Conservation (phyloP, 2,797 vertebrate species). For the Hippoglossus hippoglossus region DNA sequence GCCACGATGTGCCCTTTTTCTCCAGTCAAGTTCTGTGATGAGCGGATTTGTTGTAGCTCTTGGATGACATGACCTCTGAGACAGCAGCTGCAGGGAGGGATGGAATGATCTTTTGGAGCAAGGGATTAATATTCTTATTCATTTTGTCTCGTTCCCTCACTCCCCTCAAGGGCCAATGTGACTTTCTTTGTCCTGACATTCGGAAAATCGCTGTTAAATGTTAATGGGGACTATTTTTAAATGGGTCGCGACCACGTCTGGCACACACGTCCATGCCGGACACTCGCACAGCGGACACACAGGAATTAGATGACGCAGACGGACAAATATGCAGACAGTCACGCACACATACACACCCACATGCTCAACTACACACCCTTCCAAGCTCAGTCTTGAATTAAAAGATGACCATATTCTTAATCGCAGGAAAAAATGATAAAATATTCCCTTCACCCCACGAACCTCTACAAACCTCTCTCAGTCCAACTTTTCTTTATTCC, state of each 20-base stretch:
- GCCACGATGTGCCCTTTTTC: constrained; percentile 61
- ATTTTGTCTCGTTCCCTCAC: constrained; percentile 60
- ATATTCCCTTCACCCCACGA: background rate
- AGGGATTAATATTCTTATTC: constrained; percentile 75
- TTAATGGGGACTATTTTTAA: constrained; percentile 80
- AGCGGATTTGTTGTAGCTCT: constrained; percentile 72
- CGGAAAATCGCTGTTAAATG: constrained; percentile 77
- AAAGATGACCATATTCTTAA: background rate
- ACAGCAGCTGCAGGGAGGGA: constrained; percentile 56
- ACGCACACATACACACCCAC: background rate
- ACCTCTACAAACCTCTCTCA: constrained; percentile 14
- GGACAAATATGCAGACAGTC: background rate
- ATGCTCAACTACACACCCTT: background rate
- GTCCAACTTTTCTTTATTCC: constrained; percentile 15
- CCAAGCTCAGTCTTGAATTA: constrained; percentile 3
- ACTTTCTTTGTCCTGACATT: constrained; percentile 75
- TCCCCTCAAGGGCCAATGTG: constrained; percentile 62
- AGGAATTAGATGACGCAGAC: constrained; percentile 8
- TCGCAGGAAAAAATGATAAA: constrained; percentile 11
- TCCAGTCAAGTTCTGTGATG: constrained; percentile 61
- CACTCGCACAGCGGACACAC: constrained; percentile 19
- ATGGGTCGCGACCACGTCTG: constrained; percentile 64
- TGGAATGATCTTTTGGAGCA: constrained; percentile 69
- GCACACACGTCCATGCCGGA: constrained; percentile 27
- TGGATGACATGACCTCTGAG: constrained; percentile 68